These are phyloP conservation scores for Calliphora vicina DNA, from an alignment of 1,140 invertebrate genomes.

Conservation along the genomic window DNA sequence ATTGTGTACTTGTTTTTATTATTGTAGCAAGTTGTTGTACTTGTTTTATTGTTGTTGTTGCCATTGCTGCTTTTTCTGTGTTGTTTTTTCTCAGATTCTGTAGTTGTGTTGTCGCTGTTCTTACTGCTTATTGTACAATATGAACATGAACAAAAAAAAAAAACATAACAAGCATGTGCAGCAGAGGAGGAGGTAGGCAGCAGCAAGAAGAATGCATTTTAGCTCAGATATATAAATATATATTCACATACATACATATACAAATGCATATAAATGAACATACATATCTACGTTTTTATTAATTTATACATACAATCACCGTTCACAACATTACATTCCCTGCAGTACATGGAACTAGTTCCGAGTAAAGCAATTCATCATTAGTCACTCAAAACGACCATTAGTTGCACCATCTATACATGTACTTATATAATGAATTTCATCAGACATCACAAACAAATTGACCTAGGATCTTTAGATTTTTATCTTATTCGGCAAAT, in stretches of 20 bases:
- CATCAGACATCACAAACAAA: too few relatives aligned
- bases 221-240: neutral
- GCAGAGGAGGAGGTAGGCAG: neutral
- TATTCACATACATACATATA: neutral
- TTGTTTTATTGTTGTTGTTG: neutral
- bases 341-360: too few relatives aligned
- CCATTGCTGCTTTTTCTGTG: neutral
- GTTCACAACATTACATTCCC: too few relatives aligned
- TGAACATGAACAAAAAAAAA: neutral
- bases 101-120: neutral
- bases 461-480: too few relatives aligned
- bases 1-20: slow-evolving; percentile 33
- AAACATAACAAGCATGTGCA: neutral
- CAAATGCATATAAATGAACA: neutral
- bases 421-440: too few relatives aligned
- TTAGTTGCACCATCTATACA: too few relatives aligned
- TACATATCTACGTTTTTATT: neutral
- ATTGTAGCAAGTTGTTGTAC: slow-evolving; percentile 33
- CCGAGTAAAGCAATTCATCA: too few relatives aligned
- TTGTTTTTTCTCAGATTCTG: neutral
- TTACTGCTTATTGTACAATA: slow-evolving; percentile 15
- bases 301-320: neutral
- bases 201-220: slow-evolving; percentile 1
- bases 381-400: too few relatives aligned
- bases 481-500: too few relatives aligned